phyloP scores from a whole-genome alignment of 1,140 invertebrate species.

The Anoplolepis gracilipes region DNA sequence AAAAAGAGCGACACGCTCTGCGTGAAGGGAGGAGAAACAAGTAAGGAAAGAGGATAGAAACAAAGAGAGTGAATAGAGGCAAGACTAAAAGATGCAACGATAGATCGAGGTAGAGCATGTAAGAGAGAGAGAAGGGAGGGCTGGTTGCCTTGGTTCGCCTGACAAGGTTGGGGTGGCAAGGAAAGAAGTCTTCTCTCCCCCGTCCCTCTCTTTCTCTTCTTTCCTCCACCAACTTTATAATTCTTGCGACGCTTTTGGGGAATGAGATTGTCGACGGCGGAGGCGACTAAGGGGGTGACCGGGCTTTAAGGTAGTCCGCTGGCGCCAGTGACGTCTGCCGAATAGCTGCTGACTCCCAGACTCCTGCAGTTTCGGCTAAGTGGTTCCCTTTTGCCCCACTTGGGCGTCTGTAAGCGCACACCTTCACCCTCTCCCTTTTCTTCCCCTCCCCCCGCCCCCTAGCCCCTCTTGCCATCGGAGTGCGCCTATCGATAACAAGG shows the following conservation, averaged over 20 bases:
- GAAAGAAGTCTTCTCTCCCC: constrained; percentile 62
- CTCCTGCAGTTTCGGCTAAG: constrained; percentile 80
- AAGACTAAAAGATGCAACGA: constrained; percentile 71
- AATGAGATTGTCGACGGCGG: constrained; percentile 79
- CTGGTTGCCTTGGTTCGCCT: constrained; percentile 42
- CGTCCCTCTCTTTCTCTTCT: constrained; percentile 47
- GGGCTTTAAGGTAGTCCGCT: constrained; percentile 83
- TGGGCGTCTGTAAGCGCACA: constrained; percentile 64
- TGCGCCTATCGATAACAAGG: constrained; percentile 33
- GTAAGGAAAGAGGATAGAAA: constrained; percentile 61
- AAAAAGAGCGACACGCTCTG: neutral
- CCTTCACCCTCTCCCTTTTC: constrained; percentile 50
- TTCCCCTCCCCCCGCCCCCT: neutral
- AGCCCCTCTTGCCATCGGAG: neutral
- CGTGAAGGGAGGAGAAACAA: neutral
- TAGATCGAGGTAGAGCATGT: constrained; percentile 70
- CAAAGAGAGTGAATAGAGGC: constrained; percentile 57
- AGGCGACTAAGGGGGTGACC: constrained; percentile 42
- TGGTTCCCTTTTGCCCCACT: constrained; percentile 78
- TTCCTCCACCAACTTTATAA: constrained; percentile 83
- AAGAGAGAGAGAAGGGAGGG: constrained; percentile 1
- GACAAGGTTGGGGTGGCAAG: constrained; percentile 73
- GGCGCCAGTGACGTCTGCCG: constrained; percentile 84
- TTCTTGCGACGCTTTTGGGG: constrained; percentile 84
- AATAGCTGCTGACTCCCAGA: constrained; percentile 79